phyloP scores from a whole-genome alignment of 2,113 vertebrate species.

The Cebus imitator region DNA sequence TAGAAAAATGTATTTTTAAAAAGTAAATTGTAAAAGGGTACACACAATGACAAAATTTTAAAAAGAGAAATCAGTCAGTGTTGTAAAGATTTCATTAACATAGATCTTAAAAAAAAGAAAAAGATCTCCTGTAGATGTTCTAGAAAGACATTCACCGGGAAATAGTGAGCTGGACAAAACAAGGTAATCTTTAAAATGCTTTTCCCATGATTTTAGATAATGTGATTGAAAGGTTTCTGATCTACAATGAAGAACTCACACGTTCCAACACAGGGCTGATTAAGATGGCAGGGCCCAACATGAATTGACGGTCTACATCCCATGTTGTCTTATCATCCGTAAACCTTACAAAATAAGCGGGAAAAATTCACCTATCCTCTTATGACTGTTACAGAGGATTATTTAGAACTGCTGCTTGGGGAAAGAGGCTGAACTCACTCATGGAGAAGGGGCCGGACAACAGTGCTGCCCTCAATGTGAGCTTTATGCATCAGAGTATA shows the following conservation, averaged over 20 bases:
- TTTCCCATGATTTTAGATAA: neutral
- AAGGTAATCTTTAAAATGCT: neutral
- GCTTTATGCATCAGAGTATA: slow-evolving; percentile 92
- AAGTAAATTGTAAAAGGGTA: neutral
- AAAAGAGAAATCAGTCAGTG: neutral
- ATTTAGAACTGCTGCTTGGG: neutral
- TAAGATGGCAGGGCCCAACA: slow-evolving; percentile 93
- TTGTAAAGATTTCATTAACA: neutral
- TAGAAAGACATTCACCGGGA: neutral
- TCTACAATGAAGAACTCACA: slow-evolving; percentile 73
- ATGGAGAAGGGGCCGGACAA: slow-evolving; percentile 88
- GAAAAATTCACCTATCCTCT: neutral
- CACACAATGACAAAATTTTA: neutral
- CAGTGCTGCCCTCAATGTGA: slow-evolving; percentile 86
- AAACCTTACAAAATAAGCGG: slow-evolving; percentile 86
- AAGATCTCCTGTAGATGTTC: neutral
- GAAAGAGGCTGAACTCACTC: slow-evolving; percentile 86
- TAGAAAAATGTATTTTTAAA: neutral
- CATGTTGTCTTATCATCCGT: slow-evolving; percentile 87
- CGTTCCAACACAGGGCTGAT: slow-evolving; percentile 88
- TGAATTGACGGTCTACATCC: slow-evolving; percentile 90
- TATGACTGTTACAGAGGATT: too few relatives aligned
- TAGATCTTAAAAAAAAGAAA: neutral
- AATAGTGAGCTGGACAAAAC: neutral
- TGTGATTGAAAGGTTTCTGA: neutral